Percentiles rank a stretch among this genome's conserved stretches.
Evolutionary conservation across 2,888 invertebrate species (phyloP).

Genomic region (Busseola fusca): DNA sequence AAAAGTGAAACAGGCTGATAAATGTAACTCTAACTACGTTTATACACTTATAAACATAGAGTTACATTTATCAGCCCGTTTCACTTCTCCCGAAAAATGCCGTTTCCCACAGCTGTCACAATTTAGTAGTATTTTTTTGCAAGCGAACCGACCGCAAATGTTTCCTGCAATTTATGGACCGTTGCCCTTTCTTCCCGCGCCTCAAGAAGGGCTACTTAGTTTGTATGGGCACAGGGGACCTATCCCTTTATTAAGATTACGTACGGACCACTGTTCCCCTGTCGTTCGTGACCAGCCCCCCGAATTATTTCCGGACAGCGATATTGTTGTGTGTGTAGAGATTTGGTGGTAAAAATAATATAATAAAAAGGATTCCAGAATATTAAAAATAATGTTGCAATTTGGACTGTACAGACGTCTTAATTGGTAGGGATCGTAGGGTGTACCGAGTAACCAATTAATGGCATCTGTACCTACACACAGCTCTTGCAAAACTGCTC

Average conservation of each 20-base stretch:
- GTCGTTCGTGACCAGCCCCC: slow-evolving; percentile 44
- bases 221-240: slow-evolving; percentile 56
- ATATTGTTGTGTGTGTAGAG: slow-evolving; percentile 15
- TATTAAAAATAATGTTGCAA: slow-evolving; percentile 2
- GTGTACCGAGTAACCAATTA: not conserved
- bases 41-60: not conserved
- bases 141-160: slow-evolving; percentile 45
- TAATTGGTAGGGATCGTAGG: not conserved
- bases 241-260: slow-evolving; percentile 64
- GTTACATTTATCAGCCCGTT: slow-evolving; percentile 16
- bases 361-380: not conserved
- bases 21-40: too few relatives aligned
- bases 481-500: not conserved
- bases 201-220: slow-evolving; percentile 54
- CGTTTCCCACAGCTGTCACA: slow-evolving; percentile 56
- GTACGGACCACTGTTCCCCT: slow-evolving; percentile 48
- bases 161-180: slow-evolving; percentile 51
- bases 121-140: slow-evolving; percentile 42
- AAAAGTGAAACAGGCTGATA: too few relatives aligned
- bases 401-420: slow-evolving; percentile 1
- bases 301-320: slow-evolving; percentile 40
- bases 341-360: slow-evolving; percentile 15
- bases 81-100: slow-evolving; percentile 30
- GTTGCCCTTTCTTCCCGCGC: slow-evolving; percentile 35
- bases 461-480: not conserved